Conservation (phyloP, 2,113 vertebrate genomes). For the Semnornis frantzii region DNA sequence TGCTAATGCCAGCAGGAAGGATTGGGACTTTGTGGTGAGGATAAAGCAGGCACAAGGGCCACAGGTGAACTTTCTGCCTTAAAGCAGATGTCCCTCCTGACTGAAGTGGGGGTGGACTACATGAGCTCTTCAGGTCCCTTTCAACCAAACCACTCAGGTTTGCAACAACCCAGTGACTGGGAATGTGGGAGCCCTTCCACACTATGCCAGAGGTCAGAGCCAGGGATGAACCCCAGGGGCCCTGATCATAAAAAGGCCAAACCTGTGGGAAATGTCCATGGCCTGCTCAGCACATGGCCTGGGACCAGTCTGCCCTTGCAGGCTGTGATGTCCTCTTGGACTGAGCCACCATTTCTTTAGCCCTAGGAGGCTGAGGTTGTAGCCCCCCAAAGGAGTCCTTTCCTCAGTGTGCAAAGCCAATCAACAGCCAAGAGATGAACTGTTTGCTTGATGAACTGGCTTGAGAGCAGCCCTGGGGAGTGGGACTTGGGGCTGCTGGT, state of each 20-base stretch:
- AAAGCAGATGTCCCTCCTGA: neutral
- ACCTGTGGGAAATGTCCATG: neutral
- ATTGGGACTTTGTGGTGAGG: neutral
- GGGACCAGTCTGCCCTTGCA: no score
- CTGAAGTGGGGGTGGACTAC: no score
- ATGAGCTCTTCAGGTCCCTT: no score
- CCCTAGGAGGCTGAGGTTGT: neutral
- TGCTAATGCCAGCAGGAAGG: neutral
- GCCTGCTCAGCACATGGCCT: neutral
- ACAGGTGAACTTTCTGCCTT: neutral
- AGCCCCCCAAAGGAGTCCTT: neutral
- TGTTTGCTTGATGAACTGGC: no score
- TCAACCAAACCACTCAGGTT: no score
- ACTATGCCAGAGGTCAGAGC: neutral
- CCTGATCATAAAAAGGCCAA: neutral
- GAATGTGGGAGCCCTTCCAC: neutral
- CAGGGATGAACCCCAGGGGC: accelerated
- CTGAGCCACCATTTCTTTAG: accelerated
- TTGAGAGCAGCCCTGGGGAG: no score
- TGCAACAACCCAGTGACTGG: no score
- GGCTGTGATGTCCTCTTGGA: accelerated
- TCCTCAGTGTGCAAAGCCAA: no score
- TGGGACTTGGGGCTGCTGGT: no score
- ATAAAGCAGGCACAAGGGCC: neutral
- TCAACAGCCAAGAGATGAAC: no score